Percentiles rank a stretch among this genome's conserved stretches.
These are phyloP conservation scores for Leptodirus hochenwartii DNA, from an alignment of 2,888 invertebrate genomes.

Conservation along the genomic window DNA sequence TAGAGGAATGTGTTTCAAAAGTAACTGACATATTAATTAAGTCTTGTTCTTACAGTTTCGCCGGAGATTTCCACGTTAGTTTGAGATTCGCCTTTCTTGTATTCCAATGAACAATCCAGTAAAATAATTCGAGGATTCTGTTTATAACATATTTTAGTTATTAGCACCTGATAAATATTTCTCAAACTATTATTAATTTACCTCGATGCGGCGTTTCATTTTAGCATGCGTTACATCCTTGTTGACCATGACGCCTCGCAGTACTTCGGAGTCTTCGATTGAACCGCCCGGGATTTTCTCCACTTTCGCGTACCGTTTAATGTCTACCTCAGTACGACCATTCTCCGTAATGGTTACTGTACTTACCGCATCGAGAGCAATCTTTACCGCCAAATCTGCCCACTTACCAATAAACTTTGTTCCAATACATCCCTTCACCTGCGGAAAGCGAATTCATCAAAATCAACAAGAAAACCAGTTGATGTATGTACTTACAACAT, in stretches of 20 bases:
- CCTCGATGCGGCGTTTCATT: conserved; percentile 77
- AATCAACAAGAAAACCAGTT: conserved; percentile 1
- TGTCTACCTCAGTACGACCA: conserved; percentile 88
- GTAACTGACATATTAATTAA: conserved; percentile 7
- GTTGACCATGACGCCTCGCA: conserved; percentile 93
- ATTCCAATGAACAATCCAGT: conserved; percentile 90
- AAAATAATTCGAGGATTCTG: conserved; percentile 87
- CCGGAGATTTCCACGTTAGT: conserved; percentile 92
- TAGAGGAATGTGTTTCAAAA: conserved; percentile 15
- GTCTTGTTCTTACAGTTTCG: conserved; percentile 40
- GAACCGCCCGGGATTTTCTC: conserved; percentile 89
- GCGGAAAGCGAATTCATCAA: conserved; percentile 17
- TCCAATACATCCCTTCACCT: conserved; percentile 79
- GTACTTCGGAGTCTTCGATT: conserved; percentile 83
- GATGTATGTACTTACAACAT: conserved; percentile 44
- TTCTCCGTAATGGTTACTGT: conserved; percentile 79
- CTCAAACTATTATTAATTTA: conserved; percentile 11
- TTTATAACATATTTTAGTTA: conserved; percentile 8
- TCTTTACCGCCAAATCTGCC: conserved; percentile 89
- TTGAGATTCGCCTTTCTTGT: conserved; percentile 98
- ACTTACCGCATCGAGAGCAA: conserved; percentile 87
- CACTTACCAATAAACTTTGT: conserved; percentile 95
- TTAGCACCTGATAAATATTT: neutral
- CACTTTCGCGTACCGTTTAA: conserved; percentile 93
- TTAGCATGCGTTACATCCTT: conserved; percentile 98